These are phyloP conservation scores for Ganaspis sp. DNA, from an alignment of 1,140 invertebrate species.

Conservation along the genomic window DNA sequence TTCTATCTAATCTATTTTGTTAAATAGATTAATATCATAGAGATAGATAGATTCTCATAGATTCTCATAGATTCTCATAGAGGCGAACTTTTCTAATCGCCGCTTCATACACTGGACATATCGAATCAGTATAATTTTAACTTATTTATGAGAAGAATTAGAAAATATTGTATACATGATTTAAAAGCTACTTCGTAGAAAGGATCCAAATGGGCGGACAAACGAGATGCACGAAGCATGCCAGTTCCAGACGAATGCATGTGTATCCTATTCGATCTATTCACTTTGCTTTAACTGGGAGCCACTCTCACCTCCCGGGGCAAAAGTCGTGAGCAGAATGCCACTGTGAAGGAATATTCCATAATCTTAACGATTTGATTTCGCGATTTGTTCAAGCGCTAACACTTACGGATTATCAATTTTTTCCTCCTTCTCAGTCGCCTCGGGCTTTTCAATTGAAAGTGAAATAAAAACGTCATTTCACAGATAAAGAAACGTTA, in stretches of 20 bases:
- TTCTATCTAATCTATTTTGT: too few relatives aligned
- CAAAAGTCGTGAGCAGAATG: slow-evolving; percentile 71
- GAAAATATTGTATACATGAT: too few relatives aligned
- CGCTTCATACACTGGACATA: too few relatives aligned
- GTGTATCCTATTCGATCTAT: slow-evolving; percentile 57
- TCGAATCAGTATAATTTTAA: too few relatives aligned
- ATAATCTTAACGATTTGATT: slow-evolving; percentile 57
- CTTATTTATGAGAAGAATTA: too few relatives aligned
- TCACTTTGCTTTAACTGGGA: slow-evolving; percentile 53
- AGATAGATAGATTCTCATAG: too few relatives aligned
- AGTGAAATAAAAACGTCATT: background rate
- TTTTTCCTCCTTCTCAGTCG: background rate
- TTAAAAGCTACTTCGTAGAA: slow-evolving; percentile 41
- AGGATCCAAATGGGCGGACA: slow-evolving; percentile 48
- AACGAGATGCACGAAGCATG: slow-evolving; percentile 46
- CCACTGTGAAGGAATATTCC: slow-evolving; percentile 70
- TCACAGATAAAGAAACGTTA: background rate
- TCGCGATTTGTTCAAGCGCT: background rate
- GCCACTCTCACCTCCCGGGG: slow-evolving; percentile 72
- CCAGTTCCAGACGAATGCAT: slow-evolving; percentile 51
- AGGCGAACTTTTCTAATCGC: too few relatives aligned
- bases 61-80: too few relatives aligned
- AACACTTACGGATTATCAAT: background rate
- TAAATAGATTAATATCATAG: too few relatives aligned
- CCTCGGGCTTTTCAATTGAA: background rate